Base-by-base conservation (phyloP, 2,888 invertebrate species). In the Drosophila gaucha region DNA sequence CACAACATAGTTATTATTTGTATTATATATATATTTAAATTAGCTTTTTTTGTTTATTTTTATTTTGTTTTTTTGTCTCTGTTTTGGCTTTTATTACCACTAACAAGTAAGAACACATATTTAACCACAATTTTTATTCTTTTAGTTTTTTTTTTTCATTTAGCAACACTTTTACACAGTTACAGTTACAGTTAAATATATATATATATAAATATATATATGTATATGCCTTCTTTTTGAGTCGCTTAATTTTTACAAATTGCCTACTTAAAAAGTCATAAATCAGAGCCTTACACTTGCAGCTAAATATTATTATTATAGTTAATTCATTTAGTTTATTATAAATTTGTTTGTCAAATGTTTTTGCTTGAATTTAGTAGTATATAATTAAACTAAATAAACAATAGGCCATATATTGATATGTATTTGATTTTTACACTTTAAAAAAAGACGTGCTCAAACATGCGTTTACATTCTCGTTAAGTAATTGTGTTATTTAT, bases 351-450 rank as follows among this genome's bases (percentile, higher is more conserved):
- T 51, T 47, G 24, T 35, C 1, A 9, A 9, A 12, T 16, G 22
- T 36, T 24, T 8, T 18, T 22, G 5, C 31, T 12, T 14, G 20
- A 60, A 60, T 60, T 60, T 30, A 44, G 26, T 43, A 44, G 56
- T 63, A 65, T 67, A 52, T 78, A 71, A 86, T 82, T 72, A 74
- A 82, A 75, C 82, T 87, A 86, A 89, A 90, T 82, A 87, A 86
- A 87, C 77, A 80, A 84, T 89, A 90, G 90, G 90, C 90, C 90
- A 89, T 90, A 84, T 88, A 88, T 86, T 90, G 90, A 90, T 90
- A 90, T 90, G 90, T 90, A 90, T 90, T 87, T 88, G 90, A 90
- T 90, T 88, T 89, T 89, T 89, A 89, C 89, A 90, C 89, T 89
- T 88, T 47, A 63, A 86, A 77, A 89, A 89, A 90, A 70, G 70